Evolutionary conservation across 2,113 vertebrate species (phyloP).

Genomic region (Clarias magur): DNA sequence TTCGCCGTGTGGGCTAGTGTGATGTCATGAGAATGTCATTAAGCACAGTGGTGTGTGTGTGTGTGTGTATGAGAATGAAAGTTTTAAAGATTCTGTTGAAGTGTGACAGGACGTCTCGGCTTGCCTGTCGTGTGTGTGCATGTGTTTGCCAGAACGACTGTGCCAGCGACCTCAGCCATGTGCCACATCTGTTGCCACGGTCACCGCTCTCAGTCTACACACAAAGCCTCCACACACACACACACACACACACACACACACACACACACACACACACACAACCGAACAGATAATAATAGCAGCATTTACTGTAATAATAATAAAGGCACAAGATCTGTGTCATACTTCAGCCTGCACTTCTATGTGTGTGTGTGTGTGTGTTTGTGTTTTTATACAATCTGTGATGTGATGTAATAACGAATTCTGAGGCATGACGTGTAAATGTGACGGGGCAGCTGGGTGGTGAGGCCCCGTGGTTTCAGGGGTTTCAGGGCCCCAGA

Average conservation of each 20-base stretch:
- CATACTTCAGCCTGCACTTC: neutral
- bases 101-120: conserved; percentile 15
- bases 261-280: too few relatives aligned
- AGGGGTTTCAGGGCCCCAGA: too few relatives aligned
- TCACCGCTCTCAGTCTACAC: conserved; percentile 52
- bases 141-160: conserved; percentile 47
- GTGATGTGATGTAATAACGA: neutral
- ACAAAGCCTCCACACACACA: conserved; percentile 30
- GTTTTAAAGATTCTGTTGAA: neutral
- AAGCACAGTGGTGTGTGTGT: conserved; percentile 13
- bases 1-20: conserved; percentile 20
- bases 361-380: neutral
- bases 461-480: too few relatives aligned
- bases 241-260: too few relatives aligned
- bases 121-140: conserved; percentile 21
- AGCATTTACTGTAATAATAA: conserved; percentile 50
- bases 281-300: conserved; percentile 48
- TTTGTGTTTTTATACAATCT: neutral
- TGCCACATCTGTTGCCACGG: conserved; percentile 56
- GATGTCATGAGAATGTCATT: conserved; percentile 39
- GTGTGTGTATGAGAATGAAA: neutral
- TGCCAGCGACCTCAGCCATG: conserved; percentile 54
- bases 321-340: conserved; percentile 25
- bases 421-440: neutral
- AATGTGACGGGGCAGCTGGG: too few relatives aligned